These are phyloP conservation scores for Acanthoscelides obtectus DNA, from an alignment of 2,888 invertebrate species.

Conservation along the genomic window DNA sequence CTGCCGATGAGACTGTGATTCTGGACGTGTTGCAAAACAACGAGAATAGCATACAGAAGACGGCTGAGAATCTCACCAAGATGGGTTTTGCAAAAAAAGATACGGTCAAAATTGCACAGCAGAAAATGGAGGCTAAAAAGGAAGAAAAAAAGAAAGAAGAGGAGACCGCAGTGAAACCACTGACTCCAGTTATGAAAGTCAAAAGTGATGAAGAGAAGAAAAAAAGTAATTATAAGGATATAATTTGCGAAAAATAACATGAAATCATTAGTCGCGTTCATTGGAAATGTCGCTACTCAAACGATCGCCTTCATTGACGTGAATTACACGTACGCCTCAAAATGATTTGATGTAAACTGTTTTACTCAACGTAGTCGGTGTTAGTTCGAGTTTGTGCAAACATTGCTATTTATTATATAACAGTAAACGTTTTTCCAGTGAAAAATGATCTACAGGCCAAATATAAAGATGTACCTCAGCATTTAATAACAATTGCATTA, in stretches of 20 bases:
- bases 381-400: no score
- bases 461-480: slow-evolving; percentile 72
- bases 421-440: slow-evolving; percentile 53
- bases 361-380: no score
- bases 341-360: no score
- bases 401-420: no score
- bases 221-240: slow-evolving; percentile 60
- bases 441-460: slow-evolving; percentile 64
- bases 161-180: slow-evolving; percentile 17
- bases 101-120: slow-evolving; percentile 51
- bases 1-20: slow-evolving; percentile 83
- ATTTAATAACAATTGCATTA: slow-evolving; percentile 77
- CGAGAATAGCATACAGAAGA: slow-evolving; percentile 87
- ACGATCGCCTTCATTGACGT: no score
- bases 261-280: no score
- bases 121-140: slow-evolving; percentile 46
- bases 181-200: slow-evolving; percentile 58
- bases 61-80: slow-evolving; percentile 72
- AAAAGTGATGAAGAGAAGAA: slow-evolving; percentile 67
- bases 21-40: slow-evolving; percentile 78
- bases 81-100: slow-evolving; percentile 83
- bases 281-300: no score
- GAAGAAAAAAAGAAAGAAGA: slow-evolving; percentile 30
- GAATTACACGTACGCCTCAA: no score
- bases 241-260: no score